A percentile compares a stretch with the other conserved stretches of the same genome.
Evolutionary conservation across 1,140 invertebrate genomes (phyloP).

Genomic region (Plectrocnemia conspersa): DNA sequence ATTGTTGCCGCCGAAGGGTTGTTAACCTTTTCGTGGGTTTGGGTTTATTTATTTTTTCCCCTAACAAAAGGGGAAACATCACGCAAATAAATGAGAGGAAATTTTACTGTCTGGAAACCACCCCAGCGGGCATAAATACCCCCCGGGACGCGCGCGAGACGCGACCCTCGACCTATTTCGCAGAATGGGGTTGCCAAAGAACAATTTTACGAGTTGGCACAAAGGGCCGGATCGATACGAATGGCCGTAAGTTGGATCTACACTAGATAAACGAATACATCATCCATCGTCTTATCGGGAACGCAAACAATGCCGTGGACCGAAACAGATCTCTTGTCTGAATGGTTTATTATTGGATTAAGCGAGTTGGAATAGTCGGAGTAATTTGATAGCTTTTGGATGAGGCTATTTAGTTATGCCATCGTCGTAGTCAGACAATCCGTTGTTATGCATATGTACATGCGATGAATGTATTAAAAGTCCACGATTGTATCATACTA

Average conservation of each 20-base stretch:
- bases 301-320: no score
- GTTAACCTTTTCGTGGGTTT: conserved; percentile 2
- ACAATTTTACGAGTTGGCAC: conserved; percentile 12
- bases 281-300: no score
- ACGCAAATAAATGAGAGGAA: conserved; percentile 18
- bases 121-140: conserved; percentile 12
- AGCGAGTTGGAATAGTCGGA: no score
- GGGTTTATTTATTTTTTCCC: background rate
- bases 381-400: no score
- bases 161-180: conserved; percentile 23
- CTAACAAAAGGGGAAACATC: conserved; percentile 7
- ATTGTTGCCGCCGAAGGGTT: background rate
- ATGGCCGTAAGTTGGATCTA: conserved; percentile 8
- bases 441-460: no score
- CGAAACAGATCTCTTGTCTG: no score
- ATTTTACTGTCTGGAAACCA: conserved; percentile 19
- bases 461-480: no score
- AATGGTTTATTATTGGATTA: no score
- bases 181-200: conserved; percentile 21
- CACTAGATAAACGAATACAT: conserved; percentile 1
- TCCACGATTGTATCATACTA: no score
- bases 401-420: no score
- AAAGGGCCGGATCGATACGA: conserved; percentile 17
- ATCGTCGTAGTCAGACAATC: no score
- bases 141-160: background rate